Base-by-base conservation (phyloP, 2,888 invertebrate species). In the Electrophaes corylata region DNA sequence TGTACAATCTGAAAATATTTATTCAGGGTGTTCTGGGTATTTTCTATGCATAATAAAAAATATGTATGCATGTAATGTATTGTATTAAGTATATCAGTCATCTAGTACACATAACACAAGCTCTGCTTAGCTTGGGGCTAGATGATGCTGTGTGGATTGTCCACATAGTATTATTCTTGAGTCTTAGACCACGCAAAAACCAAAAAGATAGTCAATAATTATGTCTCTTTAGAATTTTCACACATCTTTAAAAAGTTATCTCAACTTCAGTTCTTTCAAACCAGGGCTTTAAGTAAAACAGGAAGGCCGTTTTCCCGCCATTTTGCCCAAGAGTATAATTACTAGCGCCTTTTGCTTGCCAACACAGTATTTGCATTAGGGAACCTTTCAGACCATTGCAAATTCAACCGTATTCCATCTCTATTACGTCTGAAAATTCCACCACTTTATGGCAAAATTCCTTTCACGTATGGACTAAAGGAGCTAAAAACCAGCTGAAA, bases 311-410 rank as follows among this genome's bases (percentile, higher is more conserved):
- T 47, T 59, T 50, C 50, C 59, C 51, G 62, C 57, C 76, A 73
- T 77, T 74, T 73, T 66, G 58, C 81, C 79, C 80, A 67, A 78
- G 83, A 78, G 81, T 62, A 73, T 83, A 83, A 84, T 84, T 81
- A 80, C 75, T 67, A 62, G 54, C 60, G 68, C 73, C 76, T 73
- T 78, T 78, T 77, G 67, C 72, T 71, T 65, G 76, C 70, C 78
- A 65, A 80, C 83, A 82, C 73, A 70, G 79, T 75, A 81, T 82
- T 81, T 75, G 78, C 84, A 84, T 84, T 83, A 83, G 75, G 44
- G 47, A 43, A 40, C 61, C 33, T 51, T 55, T 51, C 44, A 33
- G 37, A 5, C 20, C 47, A 20, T 40, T 40, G 33, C 41, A 49
- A 59, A 54, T 37, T 50, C 45, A 29, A 54, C 59, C 49, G 6